These are phyloP conservation scores for Halictus rubicundus DNA, from an alignment of 1,140 invertebrate genomes.

Conservation along the genomic window DNA sequence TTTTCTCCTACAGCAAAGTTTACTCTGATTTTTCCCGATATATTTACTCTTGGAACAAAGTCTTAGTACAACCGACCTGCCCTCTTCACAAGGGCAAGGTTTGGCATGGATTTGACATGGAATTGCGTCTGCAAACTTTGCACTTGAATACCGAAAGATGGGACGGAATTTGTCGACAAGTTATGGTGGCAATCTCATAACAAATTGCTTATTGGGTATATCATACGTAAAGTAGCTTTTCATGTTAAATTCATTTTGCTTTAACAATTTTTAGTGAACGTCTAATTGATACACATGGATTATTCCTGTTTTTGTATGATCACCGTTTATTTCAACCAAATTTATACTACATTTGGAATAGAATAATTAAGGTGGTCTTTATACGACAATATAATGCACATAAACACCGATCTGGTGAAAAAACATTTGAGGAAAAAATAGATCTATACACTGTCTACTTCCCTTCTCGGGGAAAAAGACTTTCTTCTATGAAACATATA, in stretches of 20 bases:
- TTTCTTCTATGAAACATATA: slow-evolving; percentile 81
- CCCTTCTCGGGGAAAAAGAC: slow-evolving; percentile 81
- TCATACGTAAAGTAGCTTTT: too few species aligned
- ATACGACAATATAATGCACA: slow-evolving; percentile 81
- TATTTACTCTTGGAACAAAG: too few species aligned
- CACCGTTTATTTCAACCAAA: slow-evolving; percentile 83
- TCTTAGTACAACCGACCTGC: too few species aligned
- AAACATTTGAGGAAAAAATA: slow-evolving; percentile 62
- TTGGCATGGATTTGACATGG: too few species aligned
- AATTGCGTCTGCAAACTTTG: too few species aligned
- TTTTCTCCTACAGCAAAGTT: too few species aligned
- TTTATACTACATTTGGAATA: slow-evolving; percentile 88
- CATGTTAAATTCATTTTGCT: slow-evolving; percentile 10
- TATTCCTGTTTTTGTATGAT: slow-evolving; percentile 87
- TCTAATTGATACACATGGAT: slow-evolving; percentile 85
- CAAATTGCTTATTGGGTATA: too few species aligned
- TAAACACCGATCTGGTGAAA: slow-evolving; percentile 69
- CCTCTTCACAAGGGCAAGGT: too few species aligned
- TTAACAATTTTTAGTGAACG: slow-evolving; percentile 80
- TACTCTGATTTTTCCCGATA: too few species aligned
- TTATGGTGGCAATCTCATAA: too few species aligned
- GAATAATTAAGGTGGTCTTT: slow-evolving; percentile 88
- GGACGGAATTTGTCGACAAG: too few species aligned
- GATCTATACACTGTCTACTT: slow-evolving; percentile 87
- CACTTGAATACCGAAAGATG: too few species aligned